Evolutionary conservation across 1,140 invertebrate species (phyloP).

Genomic region (Zophobas morio): DNA sequence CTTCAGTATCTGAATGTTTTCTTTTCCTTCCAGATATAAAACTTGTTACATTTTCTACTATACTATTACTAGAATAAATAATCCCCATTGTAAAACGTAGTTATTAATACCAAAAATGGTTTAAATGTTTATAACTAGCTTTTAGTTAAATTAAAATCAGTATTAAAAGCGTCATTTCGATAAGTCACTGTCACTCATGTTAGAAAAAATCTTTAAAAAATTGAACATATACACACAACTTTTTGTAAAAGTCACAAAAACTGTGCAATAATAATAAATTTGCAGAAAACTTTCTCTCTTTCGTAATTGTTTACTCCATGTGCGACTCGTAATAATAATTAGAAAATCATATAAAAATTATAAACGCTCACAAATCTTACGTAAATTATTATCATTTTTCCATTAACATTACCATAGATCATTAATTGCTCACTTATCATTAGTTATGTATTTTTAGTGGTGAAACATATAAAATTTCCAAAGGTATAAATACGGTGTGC

Average conservation of each 20-base stretch:
- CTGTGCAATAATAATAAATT: conserved; percentile 17
- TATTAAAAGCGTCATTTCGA: no score
- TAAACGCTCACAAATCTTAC: background rate
- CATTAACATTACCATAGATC: no score
- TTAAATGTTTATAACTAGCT: background rate
- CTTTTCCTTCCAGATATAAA: conserved; percentile 64
- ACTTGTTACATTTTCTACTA: conserved; percentile 60
- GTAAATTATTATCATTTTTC: background rate
- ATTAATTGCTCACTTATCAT: no score
- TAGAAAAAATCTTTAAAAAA: conserved; percentile 6
- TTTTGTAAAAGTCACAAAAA: background rate
- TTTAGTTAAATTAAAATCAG: no score
- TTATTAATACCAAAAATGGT: background rate
- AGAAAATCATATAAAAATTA: no score
- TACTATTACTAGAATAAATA: conserved; percentile 55
- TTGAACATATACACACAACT: conserved; percentile 11
- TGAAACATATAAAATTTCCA: no score
- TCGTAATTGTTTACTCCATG: conserved; percentile 27
- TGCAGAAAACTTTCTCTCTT: conserved; percentile 42
- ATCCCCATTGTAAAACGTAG: conserved; percentile 53
- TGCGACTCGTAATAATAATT: conserved; percentile 3
- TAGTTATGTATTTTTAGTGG: no score
- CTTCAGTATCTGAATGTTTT: conserved; percentile 62
- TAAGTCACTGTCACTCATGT: background rate
- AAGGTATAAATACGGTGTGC: background rate